Base-by-base conservation (phyloP, 2,797 vertebrate species). In the Notolepis coatsorum region DNA sequence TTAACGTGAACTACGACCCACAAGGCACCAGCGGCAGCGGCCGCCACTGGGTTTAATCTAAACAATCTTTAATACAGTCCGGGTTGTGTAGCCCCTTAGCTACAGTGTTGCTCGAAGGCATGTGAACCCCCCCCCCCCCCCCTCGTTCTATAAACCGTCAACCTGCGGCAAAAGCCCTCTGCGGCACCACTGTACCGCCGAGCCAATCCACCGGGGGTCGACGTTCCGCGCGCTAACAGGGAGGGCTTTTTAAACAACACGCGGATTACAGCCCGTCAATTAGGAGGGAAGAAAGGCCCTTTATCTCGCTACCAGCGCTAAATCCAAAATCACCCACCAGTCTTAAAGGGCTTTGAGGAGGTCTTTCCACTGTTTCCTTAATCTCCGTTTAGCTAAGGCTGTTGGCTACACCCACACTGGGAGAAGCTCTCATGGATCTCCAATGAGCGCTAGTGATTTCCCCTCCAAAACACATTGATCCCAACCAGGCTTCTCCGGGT, bases 231-330 rank as follows among this genome's bases (percentile, higher is more conserved):
- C 61, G 75, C 75, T 71, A 80, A 49, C 28, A 3, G 71, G 46
- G 61, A 57, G 5, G 56, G 38, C 60, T 73, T 71, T 74, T 73
- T 65, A 74, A 84, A 86, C 75, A 87, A 81, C 70, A 78, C 66
- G 82, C 50, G 82, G 87, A 89, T 92, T 89, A 88, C 67, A 77
- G 65, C 68, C n/a, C 80, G 77, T 88, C 84, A 86, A 81, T 90
- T 88, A 88, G 71, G 75, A 66, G 62, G 50, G 45, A 74, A 84
- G 63, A 77, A 84, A 77, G 77, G 70, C 64, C n/a, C 73, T 84
- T 86, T 89, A 89, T 89, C 80, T 79, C 18, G 17, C 61, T 61
- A 80, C 61, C 57, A 66, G 57, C 64, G 54, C 69, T 83, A 87
- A 90, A 89, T 84, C 86, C 79, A 79, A 82, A 85, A 82, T 86